Base-by-base conservation (phyloP, 2,888 invertebrate genomes). In the Candidula unifasciata region DNA sequence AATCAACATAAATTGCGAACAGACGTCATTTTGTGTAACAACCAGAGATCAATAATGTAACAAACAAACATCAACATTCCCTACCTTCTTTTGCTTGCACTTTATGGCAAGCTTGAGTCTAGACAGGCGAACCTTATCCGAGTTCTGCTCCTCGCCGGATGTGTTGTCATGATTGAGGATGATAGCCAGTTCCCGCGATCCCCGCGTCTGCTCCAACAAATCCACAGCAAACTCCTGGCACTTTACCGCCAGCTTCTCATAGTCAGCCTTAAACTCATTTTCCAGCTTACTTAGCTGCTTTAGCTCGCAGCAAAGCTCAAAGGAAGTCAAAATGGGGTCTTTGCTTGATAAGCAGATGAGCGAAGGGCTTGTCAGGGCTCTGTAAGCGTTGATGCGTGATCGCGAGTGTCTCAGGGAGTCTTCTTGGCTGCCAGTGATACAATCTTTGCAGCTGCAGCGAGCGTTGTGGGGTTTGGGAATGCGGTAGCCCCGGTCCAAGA, bases 291-390 rank as follows among this genome's bases (percentile, higher is more conserved):
- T 98, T 82, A 99, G 95, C 88, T 98, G 96, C 85, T 98, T 96
- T 89, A 99, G 95, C 94, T 99, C 99, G 98, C 98, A 99, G 86
- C 98, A 98, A 87, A 99, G 95, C 95, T 99, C 98, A 94, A 99
- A 99, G 74, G 99, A 98, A 27, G 99, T 99, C 88, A 99, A 95
- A 91, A 99, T 98, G 73, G 99, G 99, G 94, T 99, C 99, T 95
- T 98, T 98, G 89, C 98, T 98, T 88, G 98, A 98, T 86, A 99
- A 96, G 73, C 98, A 97, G 92, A 99, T 98, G 89, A 99, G 96
- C 82, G 98, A 98, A 18, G 99, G 99, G 90, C 97, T 97, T 83
- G 99, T 98, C 89, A 99, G 95, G 10, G 99, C 98, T 88, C 98
- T 96, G 95, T 99, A 99, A 77, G 99, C 98, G 95, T 99, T 99